phyloP scores from a whole-genome alignment of 1,140 invertebrate genomes.

The Eriosoma lanigerum region DNA sequence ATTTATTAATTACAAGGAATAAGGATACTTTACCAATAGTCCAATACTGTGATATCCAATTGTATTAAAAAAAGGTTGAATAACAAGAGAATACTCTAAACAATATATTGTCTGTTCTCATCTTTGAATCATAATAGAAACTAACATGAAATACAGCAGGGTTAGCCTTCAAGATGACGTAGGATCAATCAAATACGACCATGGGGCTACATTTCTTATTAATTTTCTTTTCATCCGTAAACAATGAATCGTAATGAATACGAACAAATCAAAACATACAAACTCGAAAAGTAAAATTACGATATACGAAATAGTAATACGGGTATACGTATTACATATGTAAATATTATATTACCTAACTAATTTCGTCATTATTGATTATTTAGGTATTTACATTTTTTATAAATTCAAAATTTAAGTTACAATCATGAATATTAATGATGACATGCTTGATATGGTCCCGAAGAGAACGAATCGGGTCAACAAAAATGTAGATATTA shows the following conservation, averaged over 20 bases:
- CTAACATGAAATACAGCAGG: neutral
- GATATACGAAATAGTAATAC: neutral
- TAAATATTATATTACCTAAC: neutral
- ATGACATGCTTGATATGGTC: neutral
- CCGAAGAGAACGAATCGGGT: neutral
- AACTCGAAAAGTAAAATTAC: neutral
- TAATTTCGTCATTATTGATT: neutral
- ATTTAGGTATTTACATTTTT: too few species aligned
- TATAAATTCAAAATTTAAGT: too few species aligned
- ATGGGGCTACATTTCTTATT: slow-evolving; percentile 8
- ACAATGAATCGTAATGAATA: slow-evolving; percentile 16
- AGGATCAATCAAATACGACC: slow-evolving; percentile 11
- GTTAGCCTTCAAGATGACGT: slow-evolving; percentile 10
- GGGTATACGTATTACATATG: neutral
- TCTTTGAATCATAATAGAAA: neutral
- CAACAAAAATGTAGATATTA: neutral
- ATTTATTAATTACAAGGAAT: too few species aligned
- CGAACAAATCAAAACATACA: neutral
- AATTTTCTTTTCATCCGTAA: neutral
- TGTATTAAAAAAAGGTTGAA: too few species aligned
- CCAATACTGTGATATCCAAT: too few species aligned
- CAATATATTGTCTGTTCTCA: slow-evolving; percentile 15
- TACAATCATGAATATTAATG: neutral
- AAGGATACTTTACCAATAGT: too few species aligned
- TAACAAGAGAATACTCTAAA: neutral